Percentiles rank a stretch among this genome's conserved stretches.
Conservation (phyloP, 1,140 invertebrate species). For the Dufourea novaeangliae region DNA sequence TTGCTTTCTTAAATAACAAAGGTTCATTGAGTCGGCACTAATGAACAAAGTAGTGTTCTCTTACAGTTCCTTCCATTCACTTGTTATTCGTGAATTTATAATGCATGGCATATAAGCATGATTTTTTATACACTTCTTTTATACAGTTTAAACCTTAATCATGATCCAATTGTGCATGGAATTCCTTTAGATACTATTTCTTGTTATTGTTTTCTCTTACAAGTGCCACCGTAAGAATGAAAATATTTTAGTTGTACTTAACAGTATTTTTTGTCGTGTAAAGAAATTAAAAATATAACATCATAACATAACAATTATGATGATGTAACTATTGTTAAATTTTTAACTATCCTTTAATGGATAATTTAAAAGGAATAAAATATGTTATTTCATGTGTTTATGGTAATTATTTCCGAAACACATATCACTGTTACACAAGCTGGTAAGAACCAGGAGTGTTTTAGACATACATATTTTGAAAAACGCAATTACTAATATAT, state of each 20-base stretch:
- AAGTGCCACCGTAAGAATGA: conserved; percentile 10
- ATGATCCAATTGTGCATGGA: conserved; percentile 7
- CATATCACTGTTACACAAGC: neutral
- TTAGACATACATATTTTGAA: neutral
- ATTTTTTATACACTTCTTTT: conserved; percentile 5
- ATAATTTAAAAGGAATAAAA: conserved; percentile 25
- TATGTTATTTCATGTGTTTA: conserved; percentile 38
- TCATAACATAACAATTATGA: conserved; percentile 17
- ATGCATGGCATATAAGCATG: neutral
- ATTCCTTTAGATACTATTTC: conserved; percentile 22
- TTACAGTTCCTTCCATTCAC: conserved; percentile 2
- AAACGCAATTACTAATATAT: neutral
- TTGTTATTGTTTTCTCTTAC: conserved; percentile 8
- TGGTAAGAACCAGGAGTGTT: neutral
- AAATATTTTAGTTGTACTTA: conserved; percentile 38
- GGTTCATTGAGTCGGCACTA: conserved; percentile 5
- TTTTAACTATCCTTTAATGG: conserved; percentile 9
- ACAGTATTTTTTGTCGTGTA: conserved; percentile 22
- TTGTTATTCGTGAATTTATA: neutral
- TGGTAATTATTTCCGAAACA: conserved; percentile 45
- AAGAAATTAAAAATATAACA: conserved; percentile 17
- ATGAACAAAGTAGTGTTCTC: neutral
- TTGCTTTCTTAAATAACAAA: neutral
- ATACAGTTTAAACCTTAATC: neutral
- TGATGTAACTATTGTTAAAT: conserved; percentile 33